Evolutionary conservation across 2,797 vertebrate species (phyloP), one percentile per base, ranked within the genome.

Genomic region (Arctocebus calabarensis): DNA sequence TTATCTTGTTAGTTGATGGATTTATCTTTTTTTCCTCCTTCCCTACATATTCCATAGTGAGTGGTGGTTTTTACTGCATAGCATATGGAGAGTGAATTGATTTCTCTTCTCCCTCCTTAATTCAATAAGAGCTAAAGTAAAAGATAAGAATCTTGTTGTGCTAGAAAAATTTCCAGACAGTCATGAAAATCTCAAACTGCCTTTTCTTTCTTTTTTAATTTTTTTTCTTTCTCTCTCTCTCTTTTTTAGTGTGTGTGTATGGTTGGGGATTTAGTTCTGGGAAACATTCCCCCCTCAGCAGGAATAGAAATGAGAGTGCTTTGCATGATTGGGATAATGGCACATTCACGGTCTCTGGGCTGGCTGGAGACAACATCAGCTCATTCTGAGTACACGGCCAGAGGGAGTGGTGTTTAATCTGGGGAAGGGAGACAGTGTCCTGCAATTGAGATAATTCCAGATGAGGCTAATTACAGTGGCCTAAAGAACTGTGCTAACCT

Each of bases 1-100:
- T 98, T 99, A 99, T 98, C 98, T 98, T 98, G 98, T 98, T 98
- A 98, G 98, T 93, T 98, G 98, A 98, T 98, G 98, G 98, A 98
- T 98, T 98, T 98, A 98, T 98, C 98, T 98, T 97, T 97, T 97
- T 97, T 97, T 83, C 92, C 94, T 68, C 97, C 97, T 98, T 98
- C 96, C 98, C 97, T 98, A 98, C 98, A 98, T 96, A 98, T 98
- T 98, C 98, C 98, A 98, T 98, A 98, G 97, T 45, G 96, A 92
- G 94, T 96, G 97, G 66, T 88, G 81, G 70, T 98, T 98, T 98
- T 94, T 14, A 94, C 96, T 23, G 40, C 96, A 97, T 90, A 97
- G 97, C 98, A 98, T 98, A 98, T 98, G 98, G 98, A 98, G 98
- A 97, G 96, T 87, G 96, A 97, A 98, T 97, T 98, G 98, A 98